Evolutionary conservation across 2,113 vertebrate genomes (phyloP).

Genomic region (Alosa alosa): DNA sequence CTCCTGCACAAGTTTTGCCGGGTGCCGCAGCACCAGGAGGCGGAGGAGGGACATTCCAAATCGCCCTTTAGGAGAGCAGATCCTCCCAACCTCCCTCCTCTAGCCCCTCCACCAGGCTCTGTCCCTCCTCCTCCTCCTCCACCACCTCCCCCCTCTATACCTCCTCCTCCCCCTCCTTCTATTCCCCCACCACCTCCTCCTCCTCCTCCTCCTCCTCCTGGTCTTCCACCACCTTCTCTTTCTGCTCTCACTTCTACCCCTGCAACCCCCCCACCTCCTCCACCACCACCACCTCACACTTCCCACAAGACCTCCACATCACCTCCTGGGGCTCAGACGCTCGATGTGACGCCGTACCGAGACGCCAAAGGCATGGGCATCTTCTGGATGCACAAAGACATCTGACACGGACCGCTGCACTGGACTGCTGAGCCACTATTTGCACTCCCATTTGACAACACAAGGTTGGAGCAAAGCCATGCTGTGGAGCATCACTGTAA

Average conservation of each 20-base stretch:
- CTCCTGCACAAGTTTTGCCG: conserved; percentile 73
- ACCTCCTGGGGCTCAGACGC: conserved; percentile 57
- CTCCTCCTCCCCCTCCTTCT: not conserved
- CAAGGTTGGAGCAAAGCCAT: not conserved
- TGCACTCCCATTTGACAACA: not conserved
- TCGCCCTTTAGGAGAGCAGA: not conserved
- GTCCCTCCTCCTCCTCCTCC: not conserved
- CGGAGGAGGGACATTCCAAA: not conserved
- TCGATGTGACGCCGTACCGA: conserved; percentile 75
- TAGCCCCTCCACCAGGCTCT: conserved; percentile 1
- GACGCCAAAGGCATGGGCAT: conserved; percentile 81
- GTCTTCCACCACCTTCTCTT: conserved; percentile 3
- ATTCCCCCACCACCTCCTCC: conserved; percentile 2
- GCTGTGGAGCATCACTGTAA: not conserved
- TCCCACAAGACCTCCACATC: not conserved
- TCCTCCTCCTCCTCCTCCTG: not conserved
- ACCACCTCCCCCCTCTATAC: not conserved
- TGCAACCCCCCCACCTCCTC: conserved; percentile 27
- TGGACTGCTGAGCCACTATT: not conserved
- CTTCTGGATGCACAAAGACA: conserved; percentile 96
- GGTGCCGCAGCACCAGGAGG: conserved; percentile 23
- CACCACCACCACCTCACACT: conserved; percentile 15
- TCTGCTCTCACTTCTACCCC: not conserved
- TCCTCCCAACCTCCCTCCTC: conserved; percentile 43
- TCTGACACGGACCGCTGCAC: conserved; percentile 58